Conservation (phyloP, 2,888 invertebrate genomes). For the Dugesia japonica region DNA sequence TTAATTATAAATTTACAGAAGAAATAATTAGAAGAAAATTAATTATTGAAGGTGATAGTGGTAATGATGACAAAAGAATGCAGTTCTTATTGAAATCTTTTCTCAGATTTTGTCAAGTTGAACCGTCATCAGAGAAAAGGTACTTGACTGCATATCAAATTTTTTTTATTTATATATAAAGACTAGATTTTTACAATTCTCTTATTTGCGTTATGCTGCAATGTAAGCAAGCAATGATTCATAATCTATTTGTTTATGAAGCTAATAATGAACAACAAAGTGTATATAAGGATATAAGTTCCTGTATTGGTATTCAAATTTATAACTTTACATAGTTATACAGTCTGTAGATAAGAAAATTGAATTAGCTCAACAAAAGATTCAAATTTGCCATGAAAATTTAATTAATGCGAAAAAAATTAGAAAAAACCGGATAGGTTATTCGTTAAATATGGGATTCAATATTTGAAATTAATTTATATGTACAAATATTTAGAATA, state of each 20-base stretch:
- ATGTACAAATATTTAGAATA: too few relatives aligned
- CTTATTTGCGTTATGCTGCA: not conserved
- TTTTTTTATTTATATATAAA: not conserved
- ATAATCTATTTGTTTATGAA: conserved; percentile 6
- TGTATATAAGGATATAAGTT: not conserved
- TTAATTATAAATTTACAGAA: not conserved
- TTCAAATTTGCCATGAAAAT: not conserved
- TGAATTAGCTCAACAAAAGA: not conserved
- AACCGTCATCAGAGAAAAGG: not conserved
- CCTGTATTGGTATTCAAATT: not conserved
- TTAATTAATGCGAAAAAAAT: not conserved
- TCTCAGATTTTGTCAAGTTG: not conserved
- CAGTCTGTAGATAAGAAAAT: not conserved
- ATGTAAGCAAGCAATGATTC: not conserved
- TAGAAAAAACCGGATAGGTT: not conserved
- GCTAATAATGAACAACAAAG: not conserved
- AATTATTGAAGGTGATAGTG: conserved; percentile 21
- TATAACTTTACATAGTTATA: too few relatives aligned
- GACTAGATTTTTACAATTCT: not conserved
- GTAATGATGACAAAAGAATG: conserved; percentile 12
- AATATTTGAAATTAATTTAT: too few relatives aligned
- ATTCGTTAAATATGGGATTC: too few relatives aligned
- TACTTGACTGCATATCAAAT: too few relatives aligned
- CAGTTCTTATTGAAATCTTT: not conserved
- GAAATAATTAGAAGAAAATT: conserved; percentile 12